These are phyloP conservation scores for Palloptera scutellata DNA, from an alignment of 2,888 invertebrate species.

Conservation along the genomic window DNA sequence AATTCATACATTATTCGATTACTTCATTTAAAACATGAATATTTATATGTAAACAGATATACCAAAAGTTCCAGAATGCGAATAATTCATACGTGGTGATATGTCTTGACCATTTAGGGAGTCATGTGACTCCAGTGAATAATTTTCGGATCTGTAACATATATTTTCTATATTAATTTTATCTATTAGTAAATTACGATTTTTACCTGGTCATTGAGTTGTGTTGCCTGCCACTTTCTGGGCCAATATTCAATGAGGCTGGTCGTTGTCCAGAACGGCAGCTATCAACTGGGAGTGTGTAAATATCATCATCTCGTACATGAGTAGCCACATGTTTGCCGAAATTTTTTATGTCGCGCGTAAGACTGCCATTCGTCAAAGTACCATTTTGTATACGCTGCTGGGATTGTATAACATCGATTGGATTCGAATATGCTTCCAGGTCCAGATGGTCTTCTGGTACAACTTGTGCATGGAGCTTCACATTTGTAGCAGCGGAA, in stretches of 20 bases:
- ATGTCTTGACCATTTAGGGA: slow-evolving; percentile 50
- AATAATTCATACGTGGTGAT: slow-evolving; percentile 55
- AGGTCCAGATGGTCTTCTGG: slow-evolving; percentile 52
- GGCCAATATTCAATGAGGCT: slow-evolving; percentile 50
- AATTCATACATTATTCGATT: slow-evolving; percentile 21
- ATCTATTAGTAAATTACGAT: neutral
- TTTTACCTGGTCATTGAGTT: slow-evolving; percentile 58
- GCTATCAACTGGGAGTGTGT: slow-evolving; percentile 61
- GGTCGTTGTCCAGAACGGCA: slow-evolving; percentile 53
- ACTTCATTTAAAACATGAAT: neutral
- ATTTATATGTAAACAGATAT: slow-evolving; percentile 34
- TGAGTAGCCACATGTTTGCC: slow-evolving; percentile 38
- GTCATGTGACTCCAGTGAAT: slow-evolving; percentile 58
- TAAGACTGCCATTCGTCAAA: slow-evolving; percentile 53
- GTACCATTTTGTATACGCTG: slow-evolving; percentile 54
- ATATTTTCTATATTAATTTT: neutral
- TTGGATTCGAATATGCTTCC: slow-evolving; percentile 67
- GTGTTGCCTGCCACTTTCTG: slow-evolving; percentile 44
- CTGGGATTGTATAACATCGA: slow-evolving; percentile 65
- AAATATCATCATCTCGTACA: slow-evolving; percentile 59
- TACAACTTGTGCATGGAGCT: slow-evolving; percentile 30
- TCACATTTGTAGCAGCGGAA: slow-evolving; percentile 31
- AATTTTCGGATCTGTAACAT: slow-evolving; percentile 52
- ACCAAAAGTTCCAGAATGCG: slow-evolving; percentile 60
- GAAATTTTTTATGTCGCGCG: slow-evolving; percentile 46